Conservation (phyloP, 35 echinoderm and acorn worm genomes). For the Strongylocentrotus purpuratus region DNA sequence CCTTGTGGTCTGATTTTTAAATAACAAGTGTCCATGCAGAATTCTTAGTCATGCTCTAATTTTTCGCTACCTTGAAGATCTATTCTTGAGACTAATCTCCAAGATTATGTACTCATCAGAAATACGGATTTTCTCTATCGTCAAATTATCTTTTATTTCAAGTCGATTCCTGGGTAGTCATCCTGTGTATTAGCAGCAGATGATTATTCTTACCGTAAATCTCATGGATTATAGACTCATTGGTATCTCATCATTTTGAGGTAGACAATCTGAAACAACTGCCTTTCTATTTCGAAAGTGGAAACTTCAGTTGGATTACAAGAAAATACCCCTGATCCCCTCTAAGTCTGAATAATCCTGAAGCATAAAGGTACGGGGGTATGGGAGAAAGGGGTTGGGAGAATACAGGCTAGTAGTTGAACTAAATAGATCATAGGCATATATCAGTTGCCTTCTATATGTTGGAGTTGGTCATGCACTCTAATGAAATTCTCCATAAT, state of each 20-base stretch:
- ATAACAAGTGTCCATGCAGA: not conserved
- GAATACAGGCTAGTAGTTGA: not conserved
- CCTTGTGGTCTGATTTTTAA: not conserved
- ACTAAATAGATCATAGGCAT: not conserved
- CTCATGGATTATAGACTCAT: not conserved
- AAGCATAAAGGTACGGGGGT: too few species aligned
- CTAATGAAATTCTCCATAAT: too few species aligned
- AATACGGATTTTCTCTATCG: not conserved
- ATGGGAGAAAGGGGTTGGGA: not conserved
- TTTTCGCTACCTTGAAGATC: not conserved
- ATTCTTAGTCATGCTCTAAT: not conserved
- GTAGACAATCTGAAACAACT: not conserved
- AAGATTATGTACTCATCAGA: not conserved
- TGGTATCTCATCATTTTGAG: not conserved
- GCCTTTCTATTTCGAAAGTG: not conserved
- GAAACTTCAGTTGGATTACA: not conserved
- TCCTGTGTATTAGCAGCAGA: not conserved
- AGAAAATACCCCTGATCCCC: too few species aligned
- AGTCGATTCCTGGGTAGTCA: not conserved
- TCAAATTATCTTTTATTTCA: not conserved
- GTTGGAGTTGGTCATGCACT: not conserved
- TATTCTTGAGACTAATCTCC: not conserved
- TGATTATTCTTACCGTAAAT: not conserved
- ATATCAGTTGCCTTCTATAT: not conserved
- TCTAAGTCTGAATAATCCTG: not conserved